Evolutionary conservation across 2,113 vertebrate genomes (phyloP).

Genomic region (Gallinago undulata): DNA sequence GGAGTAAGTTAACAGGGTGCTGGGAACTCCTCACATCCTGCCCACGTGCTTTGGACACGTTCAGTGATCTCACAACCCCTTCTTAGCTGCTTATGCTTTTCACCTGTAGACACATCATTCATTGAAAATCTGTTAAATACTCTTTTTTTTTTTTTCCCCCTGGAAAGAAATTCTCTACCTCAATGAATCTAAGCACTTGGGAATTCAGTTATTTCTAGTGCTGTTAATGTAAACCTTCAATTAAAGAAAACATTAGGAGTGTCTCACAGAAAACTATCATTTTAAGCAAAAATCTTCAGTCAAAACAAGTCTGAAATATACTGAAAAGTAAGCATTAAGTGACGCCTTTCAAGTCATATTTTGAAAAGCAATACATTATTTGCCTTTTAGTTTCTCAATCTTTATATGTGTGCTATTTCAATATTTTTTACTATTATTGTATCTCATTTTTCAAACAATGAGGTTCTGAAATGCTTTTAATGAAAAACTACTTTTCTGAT

Average conservation of each 20-base stretch:
- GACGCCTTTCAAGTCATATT: neutral
- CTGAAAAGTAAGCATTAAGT: neutral
- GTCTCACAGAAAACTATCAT: neutral
- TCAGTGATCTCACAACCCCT: neutral
- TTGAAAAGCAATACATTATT: neutral
- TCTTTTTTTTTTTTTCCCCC: neutral
- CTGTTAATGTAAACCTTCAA: neutral
- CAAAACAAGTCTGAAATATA: neutral
- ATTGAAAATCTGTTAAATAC: neutral
- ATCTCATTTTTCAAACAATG: neutral
- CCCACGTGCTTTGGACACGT: neutral
- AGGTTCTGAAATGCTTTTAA: neutral
- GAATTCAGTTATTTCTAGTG: neutral
- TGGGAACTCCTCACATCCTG: neutral
- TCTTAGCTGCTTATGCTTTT: neutral
- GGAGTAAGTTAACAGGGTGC: neutral
- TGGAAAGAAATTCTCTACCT: neutral
- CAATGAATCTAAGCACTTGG: neutral
- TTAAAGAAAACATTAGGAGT: neutral
- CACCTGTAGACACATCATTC: neutral
- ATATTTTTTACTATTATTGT: neutral
- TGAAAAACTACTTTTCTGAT: neutral
- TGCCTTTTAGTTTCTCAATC: neutral
- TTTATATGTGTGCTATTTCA: neutral
- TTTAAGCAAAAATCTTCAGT: neutral